Conservation (phyloP, 2,888 invertebrate species). For the Catocala sponsa region DNA sequence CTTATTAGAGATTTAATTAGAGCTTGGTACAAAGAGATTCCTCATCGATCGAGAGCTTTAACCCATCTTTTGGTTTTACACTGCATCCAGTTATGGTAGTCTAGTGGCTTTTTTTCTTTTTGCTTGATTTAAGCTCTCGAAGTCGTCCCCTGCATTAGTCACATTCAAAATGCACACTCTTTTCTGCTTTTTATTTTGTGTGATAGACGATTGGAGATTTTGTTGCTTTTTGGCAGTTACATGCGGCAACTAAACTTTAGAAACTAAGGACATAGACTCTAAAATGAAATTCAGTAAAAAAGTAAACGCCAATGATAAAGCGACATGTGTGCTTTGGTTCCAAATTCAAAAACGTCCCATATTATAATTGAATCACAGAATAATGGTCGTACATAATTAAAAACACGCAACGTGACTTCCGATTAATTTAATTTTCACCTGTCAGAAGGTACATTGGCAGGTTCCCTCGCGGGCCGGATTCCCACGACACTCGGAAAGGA, state of each 20-base stretch:
- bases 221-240: too few species aligned
- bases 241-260: too few species aligned
- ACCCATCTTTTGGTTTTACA: too few species aligned
- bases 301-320: too few species aligned
- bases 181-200: too few species aligned
- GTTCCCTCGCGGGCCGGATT: constrained; percentile 54
- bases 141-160: too few species aligned
- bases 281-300: too few species aligned
- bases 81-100: too few species aligned
- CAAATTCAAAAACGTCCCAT: background rate
- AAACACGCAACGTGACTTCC: constrained; percentile 49
- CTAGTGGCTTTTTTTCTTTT: background rate
- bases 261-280: too few species aligned
- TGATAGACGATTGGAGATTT: too few species aligned
- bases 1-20: constrained; percentile 43
- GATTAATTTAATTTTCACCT: constrained; percentile 65
- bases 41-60: background rate
- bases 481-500: constrained; percentile 68
- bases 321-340: background rate
- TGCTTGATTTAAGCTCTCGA: too few species aligned
- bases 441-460: constrained; percentile 36
- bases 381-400: constrained; percentile 40
- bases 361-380: background rate
- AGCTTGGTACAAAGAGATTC: constrained; percentile 28
- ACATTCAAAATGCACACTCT: too few species aligned